A percentile compares a stretch with the other conserved stretches of the same genome.
phyloP scores from a whole-genome alignment of 2,797 vertebrate species.

The Peromyscus attwateri region DNA sequence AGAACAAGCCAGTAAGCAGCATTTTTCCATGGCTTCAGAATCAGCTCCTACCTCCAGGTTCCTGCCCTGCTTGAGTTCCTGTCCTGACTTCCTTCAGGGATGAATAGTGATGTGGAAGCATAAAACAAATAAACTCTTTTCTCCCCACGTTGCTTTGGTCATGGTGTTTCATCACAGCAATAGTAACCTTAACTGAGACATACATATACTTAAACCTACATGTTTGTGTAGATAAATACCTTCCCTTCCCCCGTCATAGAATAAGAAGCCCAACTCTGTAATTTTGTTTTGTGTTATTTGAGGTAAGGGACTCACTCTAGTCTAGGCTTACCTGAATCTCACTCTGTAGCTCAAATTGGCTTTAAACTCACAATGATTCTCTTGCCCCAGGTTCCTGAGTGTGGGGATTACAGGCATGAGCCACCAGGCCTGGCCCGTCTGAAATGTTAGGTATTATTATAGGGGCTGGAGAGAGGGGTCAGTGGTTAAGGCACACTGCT shows the following conservation, averaged over 20 bases:
- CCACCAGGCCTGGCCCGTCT: not conserved
- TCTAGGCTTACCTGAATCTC: not conserved
- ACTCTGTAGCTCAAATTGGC: not conserved
- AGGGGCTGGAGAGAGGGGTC: not conserved
- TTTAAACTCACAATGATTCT: not conserved
- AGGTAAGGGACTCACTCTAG: not conserved
- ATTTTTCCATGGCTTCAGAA: not conserved
- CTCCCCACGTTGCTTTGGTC: not conserved
- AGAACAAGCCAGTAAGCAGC: not conserved
- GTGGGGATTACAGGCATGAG: not conserved
- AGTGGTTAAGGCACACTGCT: not conserved
- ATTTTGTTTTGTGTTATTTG: not conserved
- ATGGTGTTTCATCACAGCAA: not conserved
- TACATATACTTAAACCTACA: not conserved
- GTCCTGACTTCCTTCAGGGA: not conserved
- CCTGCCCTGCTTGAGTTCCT: not conserved
- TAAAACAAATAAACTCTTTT: not conserved
- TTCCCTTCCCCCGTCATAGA: not conserved
- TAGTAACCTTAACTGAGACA: not conserved
- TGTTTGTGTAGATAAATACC: not conserved
- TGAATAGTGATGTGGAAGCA: not conserved
- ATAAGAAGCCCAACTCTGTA: not conserved
- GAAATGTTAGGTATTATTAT: not conserved
- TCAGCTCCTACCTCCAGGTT: not conserved
- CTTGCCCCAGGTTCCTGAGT: not conserved